Evolutionary conservation across 2,113 vertebrate genomes (phyloP), one percentile per base, ranked within the genome.

Genomic region (Odobenus rosmarus): DNA sequence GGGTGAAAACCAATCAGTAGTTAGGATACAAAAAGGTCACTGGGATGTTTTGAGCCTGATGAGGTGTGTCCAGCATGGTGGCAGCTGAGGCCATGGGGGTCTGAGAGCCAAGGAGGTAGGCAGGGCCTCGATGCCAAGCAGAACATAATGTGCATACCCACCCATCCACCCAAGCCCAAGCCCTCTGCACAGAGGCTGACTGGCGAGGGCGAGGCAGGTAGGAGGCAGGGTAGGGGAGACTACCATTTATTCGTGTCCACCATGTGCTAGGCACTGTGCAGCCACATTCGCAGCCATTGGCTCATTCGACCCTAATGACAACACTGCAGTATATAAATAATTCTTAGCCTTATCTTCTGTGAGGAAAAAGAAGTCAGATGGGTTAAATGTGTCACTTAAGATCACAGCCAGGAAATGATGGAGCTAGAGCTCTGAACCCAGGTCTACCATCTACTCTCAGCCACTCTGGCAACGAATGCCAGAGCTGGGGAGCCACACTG

Each of bases 271-370:
- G 36, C 62, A 71, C 53, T 53, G 53, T n/a, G 19, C 3, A 33
- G 31, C n/a, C 31, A 4, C 0, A 0, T 87, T 10, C 64, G 59
- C 88, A 28, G 8, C 28, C 13, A 15, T 31, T 82, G 85, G 39
- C 0, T 0, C 1, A 0, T 77, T 91, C 62, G 51, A 49, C 49
- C 55, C 14, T 83, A 53, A 55, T 21, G 4, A 83, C 49, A 42
- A 16, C 33, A n/a, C 28, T 79, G 42, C 28, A 46, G 74, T 39
- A 36, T 23, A 39, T 42, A 55, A 92, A 64, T 9, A 19, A 55
- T 88, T 72, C 53, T 64, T 57, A 51, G 10, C 39, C 28, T 80
- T 87, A 88, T 89, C 24, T 72, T 88, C 64, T 49, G 33, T 11
- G 59, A 96, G 79, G 26, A 79, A 77, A 96, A 69, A 33, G 16